Evolutionary conservation across 2,113 vertebrate genomes (phyloP), one percentile per base, ranked within the genome.

Genomic region (Hyperopisus bebe): DNA sequence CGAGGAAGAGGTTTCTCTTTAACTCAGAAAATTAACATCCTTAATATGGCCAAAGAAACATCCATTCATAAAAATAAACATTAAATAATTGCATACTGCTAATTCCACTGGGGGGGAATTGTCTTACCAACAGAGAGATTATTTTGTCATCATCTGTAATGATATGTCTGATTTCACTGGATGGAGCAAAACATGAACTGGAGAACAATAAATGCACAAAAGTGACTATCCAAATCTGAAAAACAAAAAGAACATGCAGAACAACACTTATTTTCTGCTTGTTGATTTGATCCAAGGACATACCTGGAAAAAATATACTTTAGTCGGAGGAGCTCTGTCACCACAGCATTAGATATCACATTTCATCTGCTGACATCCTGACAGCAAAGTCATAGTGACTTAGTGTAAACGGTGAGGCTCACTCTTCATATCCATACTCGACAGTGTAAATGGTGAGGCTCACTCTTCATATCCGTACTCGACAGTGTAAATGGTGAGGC

Each of bases 121-220:
- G 19, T 48, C 91, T 92, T 88, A 93, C 93, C 92, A 93, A 83
- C 2, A 90, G 88, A 44, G 91, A 88, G 42, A 94, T 51, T 88
- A 87, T 93, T 48, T 90, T 90, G 35, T 92, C 92, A 91, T 94
- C 93, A 89, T 94, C 91, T 35, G 92, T 92, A 84, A 93, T 84
- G 86, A 91, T 92, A 88, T 88, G 93, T 86, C 92, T 90, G 88
- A 92, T 89, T 77, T 86, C 92, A 88, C 89, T 90, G 47, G 92
- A 92, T 90, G 91, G 91, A 39, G 89, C 50, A 86, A 91, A 92
- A 21, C 93, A 90, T 27, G 90, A 91, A 24, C 91, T 90, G 62
- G 90, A 91, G 44, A 94, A 58, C 91, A 92, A 90, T 42, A 92
- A 88, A 46, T 91, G 87, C 42, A 93, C 90, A 92, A 91, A 94